Evolutionary conservation across 2,113 vertebrate genomes (phyloP), one percentile per base, ranked within the genome.

Genomic region (Struthio camelus): DNA sequence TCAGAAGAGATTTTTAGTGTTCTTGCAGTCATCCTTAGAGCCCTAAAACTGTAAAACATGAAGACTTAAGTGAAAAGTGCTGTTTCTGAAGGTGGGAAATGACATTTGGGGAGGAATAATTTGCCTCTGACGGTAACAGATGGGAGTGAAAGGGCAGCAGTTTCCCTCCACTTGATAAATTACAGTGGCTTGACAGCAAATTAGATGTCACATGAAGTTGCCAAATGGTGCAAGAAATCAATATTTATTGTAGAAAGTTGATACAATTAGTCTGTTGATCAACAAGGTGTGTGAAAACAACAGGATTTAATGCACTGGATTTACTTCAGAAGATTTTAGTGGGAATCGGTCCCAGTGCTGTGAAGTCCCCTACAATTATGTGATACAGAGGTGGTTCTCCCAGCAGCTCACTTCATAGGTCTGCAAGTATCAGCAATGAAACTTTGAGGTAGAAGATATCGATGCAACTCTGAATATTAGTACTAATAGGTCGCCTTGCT

Each of bases 181-280:
- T 64, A 65, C 42, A 81, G 46, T 76, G 84, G 51, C 96, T 94
- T 94, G 93, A 89, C 71, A 95, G 81, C 83, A 97, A 97, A 97
- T 95, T 94, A 93, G 80, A 94, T 87, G 64, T 85, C 84, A 89
- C 77, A 82, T 19, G 4, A 97, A 94, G 85, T 36, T 96, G 86
- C 91, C 66, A 94, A 86, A 79, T 87, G 77, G 82, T 90, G 72
- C 51, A 46, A 46, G 53, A 96, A 96, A 96, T 97, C 91, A 82
- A 62, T 96, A 92, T 64, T 67, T 97, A 65, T 17, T 70, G n/a
- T 80, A 62, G 75, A 96, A 87, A 86, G 59, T 59, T 73, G 28
- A 87, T 88, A 67, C 34, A 93, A 27, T 90, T 94, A 90, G 32
- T 87, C 72, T 80, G 18, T 48, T 87, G 62, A 83, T 93, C 53